phyloP scores from a whole-genome alignment of 2,797 vertebrate species.

The Alexandromys oeconomus region DNA sequence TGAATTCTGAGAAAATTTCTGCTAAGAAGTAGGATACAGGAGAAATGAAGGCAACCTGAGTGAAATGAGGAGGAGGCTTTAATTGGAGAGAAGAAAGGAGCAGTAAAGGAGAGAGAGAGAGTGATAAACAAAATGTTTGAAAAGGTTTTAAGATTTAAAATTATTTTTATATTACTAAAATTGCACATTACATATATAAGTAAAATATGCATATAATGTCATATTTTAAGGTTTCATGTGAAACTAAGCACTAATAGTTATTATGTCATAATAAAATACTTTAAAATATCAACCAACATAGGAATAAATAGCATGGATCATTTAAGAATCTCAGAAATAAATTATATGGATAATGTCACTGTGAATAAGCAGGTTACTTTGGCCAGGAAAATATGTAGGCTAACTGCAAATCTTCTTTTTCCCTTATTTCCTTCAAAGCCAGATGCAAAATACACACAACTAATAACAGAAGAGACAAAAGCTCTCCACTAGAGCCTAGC shows the following conservation, averaged over 20 bases:
- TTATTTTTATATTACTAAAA: not conserved
- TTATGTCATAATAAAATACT: too few species aligned
- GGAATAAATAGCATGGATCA: not conserved
- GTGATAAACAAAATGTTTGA: not conserved
- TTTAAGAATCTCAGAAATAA: not conserved
- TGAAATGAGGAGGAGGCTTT: not conserved
- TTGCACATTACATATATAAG: not conserved
- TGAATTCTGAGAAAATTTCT: not conserved
- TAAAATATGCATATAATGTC: not conserved
- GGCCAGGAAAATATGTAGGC: too few species aligned
- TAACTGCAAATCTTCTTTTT: not conserved
- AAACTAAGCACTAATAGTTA: not conserved
- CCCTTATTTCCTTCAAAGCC: not conserved
- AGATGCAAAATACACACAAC: not conserved
- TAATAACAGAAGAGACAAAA: too few species aligned
- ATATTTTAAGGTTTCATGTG: not conserved
- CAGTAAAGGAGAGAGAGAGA: too few species aligned
- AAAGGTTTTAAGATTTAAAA: not conserved
- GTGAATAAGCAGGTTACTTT: too few species aligned
- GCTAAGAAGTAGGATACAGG: not conserved
- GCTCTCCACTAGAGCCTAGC: not conserved
- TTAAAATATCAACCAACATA: not conserved
- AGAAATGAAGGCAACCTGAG: not conserved
- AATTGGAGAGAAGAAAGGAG: not conserved
- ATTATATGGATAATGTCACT: not conserved